Evolutionary conservation across 2,888 invertebrate species (phyloP).

Genomic region (Chaitophorus viminalis): DNA sequence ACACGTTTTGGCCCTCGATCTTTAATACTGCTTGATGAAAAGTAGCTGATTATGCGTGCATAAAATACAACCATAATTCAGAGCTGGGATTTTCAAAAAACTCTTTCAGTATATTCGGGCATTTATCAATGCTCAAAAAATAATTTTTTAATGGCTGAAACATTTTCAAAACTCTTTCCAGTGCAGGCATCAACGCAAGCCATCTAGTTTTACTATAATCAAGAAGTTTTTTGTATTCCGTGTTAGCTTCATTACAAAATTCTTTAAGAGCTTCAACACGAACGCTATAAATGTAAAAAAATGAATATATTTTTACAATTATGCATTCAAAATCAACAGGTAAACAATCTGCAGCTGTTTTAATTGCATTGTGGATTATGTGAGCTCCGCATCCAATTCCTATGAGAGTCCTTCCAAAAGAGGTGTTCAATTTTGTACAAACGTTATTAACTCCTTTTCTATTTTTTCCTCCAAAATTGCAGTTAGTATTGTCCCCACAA

Average conservation of each 20-base stretch:
- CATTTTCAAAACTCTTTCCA: conserved; percentile 65
- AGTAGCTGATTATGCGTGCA: conserved; percentile 3
- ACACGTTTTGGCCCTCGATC: conserved; percentile 2
- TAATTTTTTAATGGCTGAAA: conserved; percentile 64
- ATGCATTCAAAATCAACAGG: conserved; percentile 66
- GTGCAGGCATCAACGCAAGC: conserved; percentile 65
- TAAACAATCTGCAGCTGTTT: conserved; percentile 66
- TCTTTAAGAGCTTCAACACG: conserved; percentile 65
- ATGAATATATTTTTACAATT: conserved; percentile 66
- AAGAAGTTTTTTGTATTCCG: conserved; percentile 65
- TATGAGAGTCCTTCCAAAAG: conserved; percentile 62
- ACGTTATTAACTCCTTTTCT: conserved; percentile 63
- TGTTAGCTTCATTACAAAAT: conserved; percentile 66
- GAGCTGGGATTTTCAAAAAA: conserved; percentile 64
- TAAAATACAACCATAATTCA: conserved; percentile 33
- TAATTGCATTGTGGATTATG: conserved; percentile 66
- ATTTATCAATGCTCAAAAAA: conserved; percentile 65
- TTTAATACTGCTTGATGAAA: no score
- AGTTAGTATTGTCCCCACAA: conserved; percentile 62
- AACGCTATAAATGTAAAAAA: conserved; percentile 67
- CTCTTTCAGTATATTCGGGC: conserved; percentile 65
- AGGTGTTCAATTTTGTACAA: conserved; percentile 63
- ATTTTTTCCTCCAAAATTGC: conserved; percentile 62
- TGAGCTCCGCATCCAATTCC: conserved; percentile 66
- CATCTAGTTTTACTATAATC: conserved; percentile 65